Evolutionary conservation across 2,113 vertebrate genomes (phyloP).

Genomic region (Myiozetetes cayanensis): DNA sequence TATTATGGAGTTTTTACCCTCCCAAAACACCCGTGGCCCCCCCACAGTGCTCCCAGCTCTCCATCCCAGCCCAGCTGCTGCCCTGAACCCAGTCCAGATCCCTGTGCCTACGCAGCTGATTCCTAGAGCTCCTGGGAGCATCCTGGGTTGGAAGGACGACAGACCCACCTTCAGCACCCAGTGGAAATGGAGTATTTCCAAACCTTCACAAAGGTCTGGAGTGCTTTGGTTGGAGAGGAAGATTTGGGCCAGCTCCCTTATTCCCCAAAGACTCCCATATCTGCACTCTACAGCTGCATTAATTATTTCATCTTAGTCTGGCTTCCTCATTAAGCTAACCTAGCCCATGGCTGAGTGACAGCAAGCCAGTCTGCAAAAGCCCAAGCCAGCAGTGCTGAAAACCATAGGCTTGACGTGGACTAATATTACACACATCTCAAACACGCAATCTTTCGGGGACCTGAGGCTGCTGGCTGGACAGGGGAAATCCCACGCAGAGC

Average conservation of each 20-base stretch:
- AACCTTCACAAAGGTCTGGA: neutral
- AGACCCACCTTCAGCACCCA: neutral
- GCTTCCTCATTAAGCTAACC: conserved; percentile 56
- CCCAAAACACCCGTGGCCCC: neutral
- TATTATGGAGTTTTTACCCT: neutral
- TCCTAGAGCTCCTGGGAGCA: neutral
- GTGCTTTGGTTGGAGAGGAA: neutral
- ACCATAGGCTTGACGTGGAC: neutral
- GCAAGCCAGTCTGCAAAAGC: neutral
- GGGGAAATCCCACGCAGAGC: neutral
- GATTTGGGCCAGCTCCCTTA: conserved; percentile 11
- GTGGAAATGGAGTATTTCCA: conserved; percentile 11
- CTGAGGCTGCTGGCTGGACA: neutral
- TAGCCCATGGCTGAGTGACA: conserved; percentile 24
- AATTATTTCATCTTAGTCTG: conserved; percentile 64
- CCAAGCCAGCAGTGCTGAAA: conserved; percentile 39
- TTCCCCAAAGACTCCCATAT: conserved; percentile 12
- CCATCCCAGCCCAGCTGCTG: neutral
- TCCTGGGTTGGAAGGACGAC: neutral
- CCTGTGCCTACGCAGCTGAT: conserved; percentile 32
- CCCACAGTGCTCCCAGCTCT: neutral
- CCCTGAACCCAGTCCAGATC: neutral
- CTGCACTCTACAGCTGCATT: conserved; percentile 44
- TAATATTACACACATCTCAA: conserved; percentile 57
- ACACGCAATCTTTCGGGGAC: conserved; percentile 16